Conservation (phyloP, 1,140 invertebrate genomes). For the Orius laevigatus region DNA sequence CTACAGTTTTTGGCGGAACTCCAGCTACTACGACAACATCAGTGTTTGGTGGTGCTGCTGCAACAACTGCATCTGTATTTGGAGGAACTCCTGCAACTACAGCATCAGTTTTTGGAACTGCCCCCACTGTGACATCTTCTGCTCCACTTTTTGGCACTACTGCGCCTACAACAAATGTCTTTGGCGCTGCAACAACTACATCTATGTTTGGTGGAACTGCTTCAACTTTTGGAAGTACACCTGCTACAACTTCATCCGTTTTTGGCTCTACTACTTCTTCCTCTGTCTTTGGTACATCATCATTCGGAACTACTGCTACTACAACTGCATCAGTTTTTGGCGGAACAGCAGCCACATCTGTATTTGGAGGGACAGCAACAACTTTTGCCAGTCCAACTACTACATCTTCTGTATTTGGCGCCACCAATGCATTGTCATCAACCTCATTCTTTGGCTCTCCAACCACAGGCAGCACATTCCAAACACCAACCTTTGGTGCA, state of each 20-base stretch:
- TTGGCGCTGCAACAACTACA: slow-evolving; percentile 8
- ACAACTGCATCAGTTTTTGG: slow-evolving; percentile 6
- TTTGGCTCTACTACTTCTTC: slow-evolving; percentile 8
- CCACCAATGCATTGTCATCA: slow-evolving; percentile 8
- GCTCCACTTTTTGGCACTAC: slow-evolving; percentile 7
- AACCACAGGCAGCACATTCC: background rate
- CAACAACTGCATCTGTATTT: slow-evolving; percentile 9
- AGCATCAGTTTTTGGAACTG: slow-evolving; percentile 6
- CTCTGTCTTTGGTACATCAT: background rate
- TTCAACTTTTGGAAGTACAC: slow-evolving; percentile 1
- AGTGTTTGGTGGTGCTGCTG: slow-evolving; percentile 1
- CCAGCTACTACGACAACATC: background rate
- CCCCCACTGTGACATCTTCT: background rate
- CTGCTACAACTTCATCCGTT: slow-evolving; percentile 9
- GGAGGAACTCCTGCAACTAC: background rate
- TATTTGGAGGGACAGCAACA: slow-evolving; percentile 11
- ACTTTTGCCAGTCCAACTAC: background rate
- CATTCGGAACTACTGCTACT: slow-evolving; percentile 1
- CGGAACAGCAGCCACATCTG: background rate
- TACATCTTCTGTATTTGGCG: slow-evolving; percentile 12
- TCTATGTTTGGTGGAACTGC: background rate
- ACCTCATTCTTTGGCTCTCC: slow-evolving; percentile 13
- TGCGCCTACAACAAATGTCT: slow-evolving; percentile 6
- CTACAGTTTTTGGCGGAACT: background rate
- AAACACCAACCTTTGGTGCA: slow-evolving; percentile 5